phyloP scores from a whole-genome alignment of 2,797 vertebrate genomes.

The Clarias pachynema region DNA sequence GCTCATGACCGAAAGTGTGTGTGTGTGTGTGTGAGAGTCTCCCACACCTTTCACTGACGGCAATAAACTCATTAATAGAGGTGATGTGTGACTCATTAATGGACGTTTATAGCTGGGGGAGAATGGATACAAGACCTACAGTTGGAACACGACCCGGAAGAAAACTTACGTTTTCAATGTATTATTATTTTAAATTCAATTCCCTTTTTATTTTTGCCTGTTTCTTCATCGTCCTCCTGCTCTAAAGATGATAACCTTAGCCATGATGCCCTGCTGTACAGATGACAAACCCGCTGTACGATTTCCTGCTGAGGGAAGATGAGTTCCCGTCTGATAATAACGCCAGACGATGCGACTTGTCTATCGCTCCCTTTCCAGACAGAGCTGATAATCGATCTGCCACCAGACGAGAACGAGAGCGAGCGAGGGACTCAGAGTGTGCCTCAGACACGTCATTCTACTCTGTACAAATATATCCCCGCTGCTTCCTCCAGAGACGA shows the following conservation, averaged over 20 bases:
- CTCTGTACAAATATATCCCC: not conserved
- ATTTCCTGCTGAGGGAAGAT: not conserved
- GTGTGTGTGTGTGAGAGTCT: not conserved
- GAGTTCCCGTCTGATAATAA: not conserved
- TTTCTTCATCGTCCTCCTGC: not conserved
- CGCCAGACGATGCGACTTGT: not conserved
- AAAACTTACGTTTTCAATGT: no score
- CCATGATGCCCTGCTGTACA: not conserved
- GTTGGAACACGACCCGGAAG: not conserved
- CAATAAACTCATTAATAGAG: not conserved
- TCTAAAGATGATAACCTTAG: not conserved
- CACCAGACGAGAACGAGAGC: not conserved
- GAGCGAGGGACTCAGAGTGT: not conserved
- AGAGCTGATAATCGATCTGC: constrained; percentile 27
- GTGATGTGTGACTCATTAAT: not conserved
- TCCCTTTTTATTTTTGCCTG: no score
- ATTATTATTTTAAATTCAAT: no score
- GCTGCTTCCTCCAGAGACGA: not conserved
- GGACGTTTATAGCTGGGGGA: not conserved
- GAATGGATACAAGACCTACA: not conserved
- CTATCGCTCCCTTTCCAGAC: not conserved
- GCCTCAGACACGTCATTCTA: not conserved
- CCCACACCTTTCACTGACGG: constrained; percentile 5
- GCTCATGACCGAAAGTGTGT: not conserved
- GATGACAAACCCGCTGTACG: not conserved